A percentile compares a stretch with the other conserved stretches of the same genome.
Evolutionary conservation across 2,888 invertebrate genomes (phyloP).

Genomic region (Dione vanillae): DNA sequence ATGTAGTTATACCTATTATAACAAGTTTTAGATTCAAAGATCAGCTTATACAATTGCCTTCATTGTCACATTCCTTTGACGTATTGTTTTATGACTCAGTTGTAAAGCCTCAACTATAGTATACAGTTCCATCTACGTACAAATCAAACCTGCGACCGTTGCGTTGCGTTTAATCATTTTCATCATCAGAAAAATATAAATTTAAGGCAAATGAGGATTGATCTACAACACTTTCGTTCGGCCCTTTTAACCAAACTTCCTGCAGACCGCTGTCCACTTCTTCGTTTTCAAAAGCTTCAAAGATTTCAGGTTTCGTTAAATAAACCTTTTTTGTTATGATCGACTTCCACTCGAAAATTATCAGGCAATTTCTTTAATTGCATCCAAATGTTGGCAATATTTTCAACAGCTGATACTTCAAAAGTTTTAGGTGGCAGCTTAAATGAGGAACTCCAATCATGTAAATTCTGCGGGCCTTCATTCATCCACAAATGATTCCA

Average conservation of each 20-base stretch:
- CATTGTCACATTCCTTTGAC: no score
- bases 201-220: constrained; percentile 44
- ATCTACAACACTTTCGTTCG: constrained; percentile 44
- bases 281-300: constrained; percentile 62
- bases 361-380: constrained; percentile 63
- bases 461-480: constrained; percentile 59
- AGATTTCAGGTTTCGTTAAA: constrained; percentile 66
- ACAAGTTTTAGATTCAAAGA: no score
- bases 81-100: no score
- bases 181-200: constrained; percentile 50
- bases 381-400: constrained; percentile 64
- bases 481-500: constrained; percentile 65
- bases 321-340: constrained; percentile 47
- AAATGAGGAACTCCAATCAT: constrained; percentile 66
- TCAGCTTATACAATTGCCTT: no score
- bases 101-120: no score
- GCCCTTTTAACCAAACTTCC: constrained; percentile 63
- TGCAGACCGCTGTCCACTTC: constrained; percentile 66
- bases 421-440: constrained; percentile 55
- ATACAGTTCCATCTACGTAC: neutral
- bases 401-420: constrained; percentile 60
- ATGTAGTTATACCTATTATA: no score
- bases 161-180: constrained; percentile 31
- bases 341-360: constrained; percentile 55
- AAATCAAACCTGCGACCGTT: neutral